phyloP scores from a whole-genome alignment of 2,113 vertebrate species.

The Tauraco erythrolophus region DNA sequence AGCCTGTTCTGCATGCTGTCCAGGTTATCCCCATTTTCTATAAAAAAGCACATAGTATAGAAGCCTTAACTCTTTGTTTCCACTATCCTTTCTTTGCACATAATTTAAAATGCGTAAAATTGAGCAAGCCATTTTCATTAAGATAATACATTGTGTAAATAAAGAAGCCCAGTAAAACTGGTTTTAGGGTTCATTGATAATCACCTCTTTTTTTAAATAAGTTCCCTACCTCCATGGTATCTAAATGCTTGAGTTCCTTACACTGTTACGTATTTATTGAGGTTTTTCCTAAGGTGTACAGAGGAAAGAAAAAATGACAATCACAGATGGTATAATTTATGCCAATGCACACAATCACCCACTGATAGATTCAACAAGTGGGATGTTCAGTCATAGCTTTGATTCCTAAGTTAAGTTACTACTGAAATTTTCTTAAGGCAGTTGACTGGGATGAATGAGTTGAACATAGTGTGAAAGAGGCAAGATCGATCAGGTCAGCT shows the following conservation, averaged over 20 bases:
- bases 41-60: neutral
- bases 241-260: neutral
- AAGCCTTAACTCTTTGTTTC: neutral
- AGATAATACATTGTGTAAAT: neutral
- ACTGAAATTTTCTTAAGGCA: neutral
- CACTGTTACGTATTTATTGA: neutral
- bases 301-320: neutral
- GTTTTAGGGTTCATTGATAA: neutral
- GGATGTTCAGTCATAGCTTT: neutral
- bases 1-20: constrained; percentile 81
- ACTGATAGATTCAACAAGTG: neutral
- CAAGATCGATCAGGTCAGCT: neutral
- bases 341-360: neutral
- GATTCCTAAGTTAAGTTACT: neutral
- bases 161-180: neutral
- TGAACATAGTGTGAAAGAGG: neutral
- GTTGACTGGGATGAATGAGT: neutral
- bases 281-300: neutral
- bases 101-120: neutral
- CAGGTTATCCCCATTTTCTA: constrained; percentile 84
- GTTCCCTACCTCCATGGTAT: neutral
- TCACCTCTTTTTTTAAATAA: neutral
- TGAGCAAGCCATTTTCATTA: neutral
- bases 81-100: neutral
- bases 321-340: neutral